A percentile compares a stretch with the other conserved stretches of the same genome.
These are phyloP conservation scores for Aspidoscelis tigris DNA, from an alignment of 2,113 vertebrate species.

Conservation along the genomic window DNA sequence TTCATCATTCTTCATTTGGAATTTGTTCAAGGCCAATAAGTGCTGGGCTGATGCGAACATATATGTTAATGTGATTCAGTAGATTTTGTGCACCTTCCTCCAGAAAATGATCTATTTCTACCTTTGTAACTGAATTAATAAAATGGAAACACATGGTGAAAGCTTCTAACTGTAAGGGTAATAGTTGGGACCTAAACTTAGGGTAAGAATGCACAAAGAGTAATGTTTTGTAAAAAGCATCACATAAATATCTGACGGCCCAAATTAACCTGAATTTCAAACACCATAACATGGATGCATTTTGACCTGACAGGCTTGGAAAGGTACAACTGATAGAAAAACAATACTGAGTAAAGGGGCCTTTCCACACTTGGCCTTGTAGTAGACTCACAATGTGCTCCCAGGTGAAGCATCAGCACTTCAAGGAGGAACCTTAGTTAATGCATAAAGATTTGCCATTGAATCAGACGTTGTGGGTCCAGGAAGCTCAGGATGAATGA, in stretches of 20 bases:
- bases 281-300: not conserved
- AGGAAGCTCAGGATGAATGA: not conserved
- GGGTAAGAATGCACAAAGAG: too few relatives aligned
- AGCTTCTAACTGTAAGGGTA: not conserved
- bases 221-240: not conserved
- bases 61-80: not conserved
- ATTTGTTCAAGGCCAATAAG: conserved; percentile 45
- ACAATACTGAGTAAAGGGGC: too few relatives aligned
- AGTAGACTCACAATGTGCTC: too few relatives aligned
- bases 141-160: fast-evolving
- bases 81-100: not conserved
- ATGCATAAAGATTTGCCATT: too few relatives aligned
- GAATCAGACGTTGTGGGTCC: too few relatives aligned
- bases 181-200: not conserved
- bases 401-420: too few relatives aligned
- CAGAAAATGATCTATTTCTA: conserved; percentile 10
- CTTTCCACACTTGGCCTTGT: too few relatives aligned
- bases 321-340: too few relatives aligned
- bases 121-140: not conserved
- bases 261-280: not conserved
- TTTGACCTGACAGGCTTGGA: too few relatives aligned
- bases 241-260: not conserved
- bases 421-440: too few relatives aligned
- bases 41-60: not conserved
- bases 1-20: conserved; percentile 47